A percentile compares a stretch with the other conserved stretches of the same genome.
Conservation (phyloP, 2,888 invertebrate genomes). For the Leptinotarsa peninsularis region DNA sequence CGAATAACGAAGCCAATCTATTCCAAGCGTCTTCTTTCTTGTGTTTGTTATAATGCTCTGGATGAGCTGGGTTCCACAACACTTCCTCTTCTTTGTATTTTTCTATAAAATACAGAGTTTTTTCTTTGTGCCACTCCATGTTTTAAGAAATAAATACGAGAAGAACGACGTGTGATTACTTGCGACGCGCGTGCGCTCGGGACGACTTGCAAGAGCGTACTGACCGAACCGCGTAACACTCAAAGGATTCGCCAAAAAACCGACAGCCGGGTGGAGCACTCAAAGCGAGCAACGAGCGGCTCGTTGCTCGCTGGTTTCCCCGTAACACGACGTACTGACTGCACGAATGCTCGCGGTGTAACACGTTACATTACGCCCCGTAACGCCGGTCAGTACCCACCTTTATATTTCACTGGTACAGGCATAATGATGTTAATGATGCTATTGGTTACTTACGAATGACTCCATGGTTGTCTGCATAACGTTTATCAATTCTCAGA, state of each 20-base stretch:
- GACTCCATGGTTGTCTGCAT: too few species aligned
- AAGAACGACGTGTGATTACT: constrained; percentile 1
- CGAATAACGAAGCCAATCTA: constrained; percentile 1
- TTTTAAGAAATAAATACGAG: not conserved
- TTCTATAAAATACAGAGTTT: not conserved
- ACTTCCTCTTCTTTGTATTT: not conserved
- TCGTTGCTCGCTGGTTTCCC: not conserved
- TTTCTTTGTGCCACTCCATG: not conserved
- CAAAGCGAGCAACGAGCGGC: not conserved
- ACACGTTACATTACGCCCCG: too few species aligned
- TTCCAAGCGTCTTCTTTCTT: not conserved
- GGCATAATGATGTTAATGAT: too few species aligned
- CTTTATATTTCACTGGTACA: too few species aligned
- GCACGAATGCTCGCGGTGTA: too few species aligned
- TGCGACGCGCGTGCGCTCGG: not conserved
- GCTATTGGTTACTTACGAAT: too few species aligned
- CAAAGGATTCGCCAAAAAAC: not conserved
- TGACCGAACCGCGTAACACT: not conserved
- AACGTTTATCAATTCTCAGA: too few species aligned
- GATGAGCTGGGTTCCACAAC: constrained; percentile 1
- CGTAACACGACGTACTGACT: too few species aligned
- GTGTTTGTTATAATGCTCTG: constrained; percentile 1
- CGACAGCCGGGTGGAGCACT: not conserved
- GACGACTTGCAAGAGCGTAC: constrained; percentile 1
- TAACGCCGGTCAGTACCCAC: too few species aligned